phyloP scores from a whole-genome alignment of 2,113 vertebrate species.

The Rynchops niger region DNA sequence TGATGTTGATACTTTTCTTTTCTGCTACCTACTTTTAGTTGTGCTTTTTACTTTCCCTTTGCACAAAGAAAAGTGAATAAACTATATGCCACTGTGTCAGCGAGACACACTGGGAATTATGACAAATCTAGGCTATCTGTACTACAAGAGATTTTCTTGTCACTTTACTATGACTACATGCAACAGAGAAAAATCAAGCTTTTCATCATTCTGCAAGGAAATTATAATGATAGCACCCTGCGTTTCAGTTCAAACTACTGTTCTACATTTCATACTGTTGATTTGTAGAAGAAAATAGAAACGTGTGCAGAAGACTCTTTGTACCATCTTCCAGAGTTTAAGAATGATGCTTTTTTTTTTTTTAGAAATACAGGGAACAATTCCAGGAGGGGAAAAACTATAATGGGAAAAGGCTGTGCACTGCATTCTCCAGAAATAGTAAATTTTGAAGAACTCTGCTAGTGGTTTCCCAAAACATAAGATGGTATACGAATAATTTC shows the following conservation, averaged over 20 bases:
- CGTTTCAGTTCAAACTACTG: not conserved
- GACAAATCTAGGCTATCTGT: slow-evolving; percentile 49
- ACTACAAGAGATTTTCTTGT: slow-evolving; percentile 46
- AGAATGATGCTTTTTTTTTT: not conserved
- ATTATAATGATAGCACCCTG: not conserved
- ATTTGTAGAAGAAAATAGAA: slow-evolving; percentile 30
- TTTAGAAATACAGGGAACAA: not conserved
- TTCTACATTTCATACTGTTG: not conserved
- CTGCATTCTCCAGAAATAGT: not conserved
- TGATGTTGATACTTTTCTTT: not conserved
- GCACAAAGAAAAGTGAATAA: slow-evolving; percentile 20
- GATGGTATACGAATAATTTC: not conserved
- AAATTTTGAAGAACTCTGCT: not conserved
- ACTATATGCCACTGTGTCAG: not conserved
- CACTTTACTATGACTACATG: not conserved
- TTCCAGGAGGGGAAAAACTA: not conserved
- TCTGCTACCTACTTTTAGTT: not conserved
- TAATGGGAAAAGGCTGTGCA: not conserved
- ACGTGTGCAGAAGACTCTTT: not conserved
- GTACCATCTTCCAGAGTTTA: not conserved
- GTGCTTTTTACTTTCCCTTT: not conserved
- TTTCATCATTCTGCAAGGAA: slow-evolving; percentile 4
- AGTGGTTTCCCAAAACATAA: not conserved
- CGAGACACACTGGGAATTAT: slow-evolving; percentile 21
- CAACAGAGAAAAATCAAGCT: slow-evolving; percentile 22